A percentile compares a stretch with the other conserved stretches of the same genome.
Evolutionary conservation across 2,797 vertebrate species (phyloP).

Genomic region (Tympanoctomys barrerae): DNA sequence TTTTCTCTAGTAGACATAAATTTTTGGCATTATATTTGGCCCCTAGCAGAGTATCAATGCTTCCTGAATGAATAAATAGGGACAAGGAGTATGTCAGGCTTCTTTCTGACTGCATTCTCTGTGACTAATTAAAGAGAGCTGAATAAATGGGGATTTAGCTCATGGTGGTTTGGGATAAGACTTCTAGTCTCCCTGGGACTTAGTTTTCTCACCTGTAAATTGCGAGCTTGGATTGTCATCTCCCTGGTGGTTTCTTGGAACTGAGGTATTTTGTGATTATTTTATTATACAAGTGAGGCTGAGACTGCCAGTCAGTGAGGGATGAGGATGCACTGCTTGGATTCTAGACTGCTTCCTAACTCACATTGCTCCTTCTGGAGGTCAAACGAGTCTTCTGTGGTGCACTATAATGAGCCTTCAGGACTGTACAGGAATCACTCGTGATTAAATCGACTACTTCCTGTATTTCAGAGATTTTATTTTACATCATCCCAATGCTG

Average conservation of each 20-base stretch:
- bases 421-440: slow-evolving; percentile 32
- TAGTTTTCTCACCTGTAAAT: slow-evolving; percentile 16
- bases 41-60: not conserved
- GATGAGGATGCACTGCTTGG: not conserved
- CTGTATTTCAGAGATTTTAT: slow-evolving; percentile 46
- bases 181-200: not conserved
- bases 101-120: not conserved
- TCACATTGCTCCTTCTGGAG: not conserved
- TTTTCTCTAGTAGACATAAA: not conserved
- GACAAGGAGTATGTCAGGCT: not conserved
- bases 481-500: slow-evolving; percentile 2
- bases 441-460: slow-evolving; percentile 17
- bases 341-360: slow-evolving; percentile 3
- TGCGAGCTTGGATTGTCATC: not conserved
- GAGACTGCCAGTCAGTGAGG: not conserved
- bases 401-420: slow-evolving; percentile 2
- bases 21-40: not conserved
- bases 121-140: slow-evolving; percentile 15
- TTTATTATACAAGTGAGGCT: not conserved
- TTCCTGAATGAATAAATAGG: slow-evolving; percentile 37
- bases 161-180: not conserved
- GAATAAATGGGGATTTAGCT: slow-evolving; percentile 12
- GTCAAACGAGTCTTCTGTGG: slow-evolving; percentile 18
- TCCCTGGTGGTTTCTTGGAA: not conserved
- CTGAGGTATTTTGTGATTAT: slow-evolving; percentile 17